Evolutionary conservation across 2,113 vertebrate species (phyloP).

Genomic region (Hylia prasina): DNA sequence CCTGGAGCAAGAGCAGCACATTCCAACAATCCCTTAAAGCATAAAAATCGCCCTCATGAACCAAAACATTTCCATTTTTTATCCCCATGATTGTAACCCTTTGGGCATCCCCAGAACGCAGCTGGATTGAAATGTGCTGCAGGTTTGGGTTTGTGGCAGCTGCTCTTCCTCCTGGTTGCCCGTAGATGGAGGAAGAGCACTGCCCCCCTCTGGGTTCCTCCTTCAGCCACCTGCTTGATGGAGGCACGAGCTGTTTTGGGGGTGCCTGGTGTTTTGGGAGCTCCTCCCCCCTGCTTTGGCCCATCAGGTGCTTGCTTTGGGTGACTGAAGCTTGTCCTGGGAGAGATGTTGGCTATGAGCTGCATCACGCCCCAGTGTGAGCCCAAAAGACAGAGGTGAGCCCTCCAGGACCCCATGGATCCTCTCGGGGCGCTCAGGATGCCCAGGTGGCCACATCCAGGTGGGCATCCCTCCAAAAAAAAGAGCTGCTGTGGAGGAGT

Average conservation of each 20-base stretch:
- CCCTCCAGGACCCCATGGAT: not conserved
- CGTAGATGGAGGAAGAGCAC: conserved; percentile 47
- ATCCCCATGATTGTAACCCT: not conserved
- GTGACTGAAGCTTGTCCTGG: not conserved
- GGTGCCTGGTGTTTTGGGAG: not conserved
- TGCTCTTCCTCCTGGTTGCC: conserved; percentile 21
- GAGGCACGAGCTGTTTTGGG: not conserved
- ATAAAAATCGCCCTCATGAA: not conserved
- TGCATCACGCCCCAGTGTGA: rapidly evolving
- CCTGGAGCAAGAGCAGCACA: not conserved
- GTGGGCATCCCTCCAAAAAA: rapidly evolving
- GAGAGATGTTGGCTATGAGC: not conserved
- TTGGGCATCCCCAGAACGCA: not conserved
- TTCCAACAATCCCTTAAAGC: not conserved
- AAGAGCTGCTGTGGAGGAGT: not conserved
- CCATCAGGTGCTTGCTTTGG: not conserved
- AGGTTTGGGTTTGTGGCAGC: not conserved
- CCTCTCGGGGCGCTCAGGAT: not conserved
- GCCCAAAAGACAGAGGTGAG: not conserved
- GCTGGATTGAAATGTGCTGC: not conserved
- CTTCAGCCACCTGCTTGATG: rapidly evolving
- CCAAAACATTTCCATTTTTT: not conserved
- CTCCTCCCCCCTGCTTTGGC: not conserved
- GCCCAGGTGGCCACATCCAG: not conserved
- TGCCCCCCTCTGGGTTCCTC: not conserved